Base-by-base conservation (phyloP, 2,888 invertebrate genomes). In the Phrixothrix hirtus region DNA sequence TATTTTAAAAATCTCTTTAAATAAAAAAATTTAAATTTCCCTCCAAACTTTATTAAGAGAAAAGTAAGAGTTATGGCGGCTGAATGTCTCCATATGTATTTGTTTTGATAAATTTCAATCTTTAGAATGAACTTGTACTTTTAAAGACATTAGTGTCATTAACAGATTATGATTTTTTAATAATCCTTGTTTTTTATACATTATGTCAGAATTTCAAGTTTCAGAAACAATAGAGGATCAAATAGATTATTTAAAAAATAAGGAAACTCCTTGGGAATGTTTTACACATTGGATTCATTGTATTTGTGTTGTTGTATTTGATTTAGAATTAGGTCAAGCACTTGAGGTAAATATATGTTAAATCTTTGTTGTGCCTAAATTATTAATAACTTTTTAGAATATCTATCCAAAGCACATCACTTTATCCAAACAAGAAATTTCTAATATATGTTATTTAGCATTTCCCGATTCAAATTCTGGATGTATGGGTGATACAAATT, bases 381-480 rank as follows among this genome's bases (percentile, higher is more conserved):
- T n/a, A n/a, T n/a, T n/a, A 41, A 55, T 51, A 46, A 54, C 57
- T 57, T 74, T 76, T 39, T 73, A 89, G 87, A 84, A 87, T 62
- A 84, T 93, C 13, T 93, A 89, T 75, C 95, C 95, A 10, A 82
- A 83, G 54, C 87, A 88, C 71, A 84, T 90, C 14, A 82, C 81
- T 59, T 77, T 93, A 59, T 83, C 86, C 0, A 93, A 93, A 70
- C 88, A 89, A 76, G 93, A 95, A 77, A 88, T 91, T 69, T 88
- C 88, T 59, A 95, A 92, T 78, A 91, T 99, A 63, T 98, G 98
- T 77, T 99, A 99, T 75, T 81, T 98, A 74, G 95, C 98, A 29
- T 99, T 99, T 76, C 99, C 99, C 1, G 99, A 99, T 76, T 98
- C 98, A 0, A 99, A 99, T 79, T 97, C 97, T 1, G 95, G 96